Conservation (phyloP, 1,140 invertebrate species). For the Geopemphigus sp. region DNA sequence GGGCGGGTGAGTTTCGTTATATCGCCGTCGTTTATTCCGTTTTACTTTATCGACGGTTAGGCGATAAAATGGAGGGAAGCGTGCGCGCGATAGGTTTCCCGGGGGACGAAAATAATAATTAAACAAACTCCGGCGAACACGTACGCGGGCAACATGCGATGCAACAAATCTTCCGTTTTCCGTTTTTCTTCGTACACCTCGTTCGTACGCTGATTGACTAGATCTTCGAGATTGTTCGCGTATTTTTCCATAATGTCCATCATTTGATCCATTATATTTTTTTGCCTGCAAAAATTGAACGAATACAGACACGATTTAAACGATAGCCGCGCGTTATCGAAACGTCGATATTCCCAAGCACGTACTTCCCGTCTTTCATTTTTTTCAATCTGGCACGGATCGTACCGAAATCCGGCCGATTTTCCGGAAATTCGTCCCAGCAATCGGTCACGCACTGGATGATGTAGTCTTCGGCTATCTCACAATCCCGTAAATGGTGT, state of each 20-base stretch:
- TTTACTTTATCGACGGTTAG: too few relatives aligned
- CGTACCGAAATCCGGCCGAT: slow-evolving; percentile 75
- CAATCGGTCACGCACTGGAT: slow-evolving; percentile 77
- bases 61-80: too few relatives aligned
- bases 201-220: slow-evolving; percentile 84
- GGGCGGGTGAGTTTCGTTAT: neutral
- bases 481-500: slow-evolving; percentile 64
- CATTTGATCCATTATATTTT: slow-evolving; percentile 94
- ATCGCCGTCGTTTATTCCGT: too few relatives aligned
- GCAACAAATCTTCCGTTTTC: slow-evolving; percentile 88
- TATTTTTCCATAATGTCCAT: slow-evolving; percentile 96
- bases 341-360: too few relatives aligned
- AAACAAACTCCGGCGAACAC: too few relatives aligned
- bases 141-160: slow-evolving; percentile 89
- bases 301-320: too few relatives aligned
- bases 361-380: slow-evolving; percentile 80
- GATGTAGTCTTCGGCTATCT: slow-evolving; percentile 68
- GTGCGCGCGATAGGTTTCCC: too few relatives aligned
- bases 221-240: slow-evolving; percentile 88
- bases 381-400: slow-evolving; percentile 78
- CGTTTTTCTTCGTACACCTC: slow-evolving; percentile 87
- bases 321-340: too few relatives aligned
- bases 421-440: slow-evolving; percentile 79
- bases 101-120: too few relatives aligned
- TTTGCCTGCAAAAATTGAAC: slow-evolving; percentile 68